Base-by-base conservation (phyloP, 2,888 invertebrate genomes). In the Pseudococcus jackbeardsleyi region DNA sequence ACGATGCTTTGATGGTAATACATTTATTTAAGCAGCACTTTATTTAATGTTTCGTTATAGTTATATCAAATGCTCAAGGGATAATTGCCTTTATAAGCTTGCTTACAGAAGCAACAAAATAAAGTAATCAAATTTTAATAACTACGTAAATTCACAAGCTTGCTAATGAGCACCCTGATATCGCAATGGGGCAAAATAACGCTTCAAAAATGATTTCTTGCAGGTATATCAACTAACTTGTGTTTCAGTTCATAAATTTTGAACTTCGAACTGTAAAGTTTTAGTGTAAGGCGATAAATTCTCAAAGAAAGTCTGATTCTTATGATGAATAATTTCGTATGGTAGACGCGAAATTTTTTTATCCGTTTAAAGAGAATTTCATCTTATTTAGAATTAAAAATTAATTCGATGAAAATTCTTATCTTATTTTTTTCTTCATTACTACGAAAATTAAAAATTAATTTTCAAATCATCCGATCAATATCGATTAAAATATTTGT, bases 21-120 rank as follows among this genome's bases (percentile, higher is more conserved):
- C n/a, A 59, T 59, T 59, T 59, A 59, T n/a, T n/a, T n/a, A 59
- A 59, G n/a, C 59, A 59, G 59, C n/a, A 17, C n/a, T 59, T 59
- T n/a, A n/a, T 59, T 59, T 59, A 59, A n/a, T n/a, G 59, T 59
- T 59, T n/a, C 4, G n/a, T n/a, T 59, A 54, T 33, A 33, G 1
- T 3, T 33, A 33, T 50, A 50, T 15, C 48, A 50, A 59, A 59
- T 59, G 59, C 59, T 3, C n/a, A n/a, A 59, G n/a, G 59, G 59
- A 59, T 59, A 59, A 59, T n/a, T n/a, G n/a, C 59, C n/a, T 59
- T 59, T 59, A 59, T 15, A 3, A n/a, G 15, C 59, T n/a, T n/a
- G n/a, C 59, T 17, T 59, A 59, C n/a, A 4, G 7, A 5, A 12
- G 59, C 7, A n/a, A 4, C 7, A 0, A n/a, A 15, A 59, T 59